Percentiles rank a stretch among this genome's conserved stretches.
These are phyloP conservation scores for Bombylius discolor DNA, from an alignment of 2,888 invertebrate genomes.

Conservation along the genomic window DNA sequence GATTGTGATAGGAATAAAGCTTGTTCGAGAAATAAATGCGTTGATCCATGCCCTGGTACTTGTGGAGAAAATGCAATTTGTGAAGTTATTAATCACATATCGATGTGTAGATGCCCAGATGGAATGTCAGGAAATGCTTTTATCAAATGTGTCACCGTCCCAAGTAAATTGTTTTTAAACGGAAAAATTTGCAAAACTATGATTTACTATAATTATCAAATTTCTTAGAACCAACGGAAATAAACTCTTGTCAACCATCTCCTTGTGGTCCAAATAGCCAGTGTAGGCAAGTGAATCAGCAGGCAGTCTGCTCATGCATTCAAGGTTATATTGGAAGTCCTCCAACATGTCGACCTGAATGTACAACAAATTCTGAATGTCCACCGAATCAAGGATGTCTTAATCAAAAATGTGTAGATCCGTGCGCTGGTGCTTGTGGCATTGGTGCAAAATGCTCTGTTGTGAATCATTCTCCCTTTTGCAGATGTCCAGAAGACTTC, in stretches of 20 bases:
- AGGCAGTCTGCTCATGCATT: slow-evolving; percentile 53
- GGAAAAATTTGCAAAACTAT: too few species aligned
- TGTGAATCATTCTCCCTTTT: slow-evolving; percentile 61
- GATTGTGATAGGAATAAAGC: slow-evolving; percentile 56
- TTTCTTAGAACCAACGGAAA: slow-evolving; percentile 34
- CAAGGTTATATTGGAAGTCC: slow-evolving; percentile 53
- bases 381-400: slow-evolving; percentile 54
- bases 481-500: slow-evolving; percentile 49
- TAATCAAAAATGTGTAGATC: slow-evolving; percentile 58
- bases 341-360: slow-evolving; percentile 60
- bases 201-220: not conserved
- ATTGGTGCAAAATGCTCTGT: slow-evolving; percentile 55
- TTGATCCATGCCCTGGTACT: slow-evolving; percentile 58
- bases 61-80: slow-evolving; percentile 70
- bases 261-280: slow-evolving; percentile 60
- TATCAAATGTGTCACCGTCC: slow-evolving; percentile 43
- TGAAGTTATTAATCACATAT: slow-evolving; percentile 62
- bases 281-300: slow-evolving; percentile 50
- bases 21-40: slow-evolving; percentile 60
- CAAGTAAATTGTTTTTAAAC: slow-evolving; percentile 18
- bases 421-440: slow-evolving; percentile 63
- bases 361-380: slow-evolving; percentile 58
- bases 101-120: slow-evolving; percentile 60
- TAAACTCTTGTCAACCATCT: slow-evolving; percentile 53
- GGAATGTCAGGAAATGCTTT: slow-evolving; percentile 73